A percentile compares a stretch with the other conserved stretches of the same genome.
These are phyloP conservation scores for Corydoras sp. DNA, from an alignment of 2,113 vertebrate species.

Conservation along the genomic window DNA sequence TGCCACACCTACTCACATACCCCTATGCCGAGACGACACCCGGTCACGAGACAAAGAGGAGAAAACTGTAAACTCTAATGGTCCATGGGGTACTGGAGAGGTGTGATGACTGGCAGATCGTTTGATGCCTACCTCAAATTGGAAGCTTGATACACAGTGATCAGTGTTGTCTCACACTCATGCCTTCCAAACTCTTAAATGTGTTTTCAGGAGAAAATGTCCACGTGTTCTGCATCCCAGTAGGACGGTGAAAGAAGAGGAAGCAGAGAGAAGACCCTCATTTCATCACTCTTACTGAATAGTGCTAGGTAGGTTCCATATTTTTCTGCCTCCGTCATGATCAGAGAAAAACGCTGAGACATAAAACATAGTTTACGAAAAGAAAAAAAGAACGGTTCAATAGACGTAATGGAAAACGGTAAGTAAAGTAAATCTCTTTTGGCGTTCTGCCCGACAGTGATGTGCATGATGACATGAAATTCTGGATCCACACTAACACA, in stretches of 20 bases:
- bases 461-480: constrained; percentile 11
- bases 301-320: constrained; percentile 18
- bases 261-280: not conserved
- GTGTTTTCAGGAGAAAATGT: not conserved
- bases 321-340: constrained; percentile 1
- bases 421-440: not conserved
- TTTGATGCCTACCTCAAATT: not conserved
- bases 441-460: not conserved
- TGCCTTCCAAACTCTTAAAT: constrained; percentile 4
- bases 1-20: constrained; percentile 12
- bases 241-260: not conserved
- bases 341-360: not conserved
- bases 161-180: not conserved
- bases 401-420: constrained; percentile 11
- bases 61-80: constrained; percentile 22
- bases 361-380: constrained; percentile 16
- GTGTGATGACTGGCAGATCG: constrained; percentile 11
- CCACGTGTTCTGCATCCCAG: not conserved
- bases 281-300: not conserved
- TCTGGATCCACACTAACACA: constrained; percentile 19
- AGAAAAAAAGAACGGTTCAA: constrained; percentile 24
- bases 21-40: constrained; percentile 16
- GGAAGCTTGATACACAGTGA: not conserved
- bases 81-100: constrained; percentile 10
- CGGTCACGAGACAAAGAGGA: constrained; percentile 6